Evolutionary conservation across 1,140 invertebrate species (phyloP).

Genomic region (Pentalonia nigronervosa): DNA sequence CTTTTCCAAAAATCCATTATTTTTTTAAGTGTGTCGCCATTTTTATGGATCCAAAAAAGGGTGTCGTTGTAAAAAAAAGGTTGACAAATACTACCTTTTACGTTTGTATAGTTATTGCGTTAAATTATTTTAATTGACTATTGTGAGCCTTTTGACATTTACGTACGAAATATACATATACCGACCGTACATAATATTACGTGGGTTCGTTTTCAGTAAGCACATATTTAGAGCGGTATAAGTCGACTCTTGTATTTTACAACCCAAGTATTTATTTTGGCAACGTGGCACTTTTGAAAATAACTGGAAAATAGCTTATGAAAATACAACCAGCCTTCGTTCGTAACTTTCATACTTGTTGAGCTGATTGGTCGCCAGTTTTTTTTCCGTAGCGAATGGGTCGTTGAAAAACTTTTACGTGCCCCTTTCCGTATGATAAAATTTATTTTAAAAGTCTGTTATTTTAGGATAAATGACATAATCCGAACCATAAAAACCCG

Average conservation of each 20-base stretch:
- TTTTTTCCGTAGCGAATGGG: background rate
- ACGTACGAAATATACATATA: background rate
- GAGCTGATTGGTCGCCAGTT: background rate
- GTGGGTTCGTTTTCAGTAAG: background rate
- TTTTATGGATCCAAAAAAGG: too few relatives aligned
- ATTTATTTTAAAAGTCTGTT: background rate
- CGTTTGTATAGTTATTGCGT: background rate
- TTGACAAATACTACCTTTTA: too few relatives aligned
- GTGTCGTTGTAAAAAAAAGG: too few relatives aligned
- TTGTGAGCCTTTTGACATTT: background rate
- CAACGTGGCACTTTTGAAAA: background rate
- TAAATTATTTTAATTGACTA: background rate
- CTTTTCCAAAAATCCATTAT: too few relatives aligned
- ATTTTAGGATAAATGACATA: background rate
- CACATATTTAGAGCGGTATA: background rate
- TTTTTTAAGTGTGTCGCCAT: too few relatives aligned
- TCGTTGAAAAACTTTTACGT: background rate
- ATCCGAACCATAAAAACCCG: background rate
- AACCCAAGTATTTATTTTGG: background rate
- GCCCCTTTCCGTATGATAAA: background rate
- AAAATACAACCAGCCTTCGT: background rate
- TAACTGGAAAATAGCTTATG: conserved; percentile 14
- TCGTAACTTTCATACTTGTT: background rate
- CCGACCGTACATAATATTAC: background rate
- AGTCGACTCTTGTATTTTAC: background rate